Evolutionary conservation across 2,888 invertebrate genomes (phyloP).

Genomic region (Noctua comes): DNA sequence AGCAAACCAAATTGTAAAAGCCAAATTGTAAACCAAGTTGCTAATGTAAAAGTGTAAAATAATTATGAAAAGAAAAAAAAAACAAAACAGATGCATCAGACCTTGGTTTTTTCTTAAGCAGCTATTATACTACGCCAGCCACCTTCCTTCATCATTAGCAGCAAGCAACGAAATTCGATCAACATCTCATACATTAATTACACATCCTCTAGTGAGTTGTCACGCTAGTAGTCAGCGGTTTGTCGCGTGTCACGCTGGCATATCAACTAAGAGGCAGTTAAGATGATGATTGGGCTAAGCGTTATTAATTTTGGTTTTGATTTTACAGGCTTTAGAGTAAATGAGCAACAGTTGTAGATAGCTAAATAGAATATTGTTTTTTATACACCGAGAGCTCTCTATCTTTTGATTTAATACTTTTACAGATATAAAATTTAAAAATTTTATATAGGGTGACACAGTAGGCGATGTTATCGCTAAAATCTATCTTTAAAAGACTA

Average conservation of each 20-base stretch:
- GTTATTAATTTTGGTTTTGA: not conserved
- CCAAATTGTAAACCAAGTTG: too few relatives aligned
- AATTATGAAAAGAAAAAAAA: not conserved
- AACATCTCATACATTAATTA: constrained; percentile 59
- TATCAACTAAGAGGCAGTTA: constrained; percentile 44
- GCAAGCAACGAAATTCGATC: constrained; percentile 41
- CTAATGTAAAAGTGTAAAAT: too few relatives aligned
- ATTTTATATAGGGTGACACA: too few relatives aligned
- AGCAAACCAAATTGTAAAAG: too few relatives aligned
- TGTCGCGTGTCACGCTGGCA: constrained; percentile 58
- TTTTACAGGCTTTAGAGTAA: not conserved
- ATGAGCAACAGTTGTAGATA: not conserved
- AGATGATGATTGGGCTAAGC: constrained; percentile 3
- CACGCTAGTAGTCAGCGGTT: constrained; percentile 59
- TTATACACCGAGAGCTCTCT: not conserved
- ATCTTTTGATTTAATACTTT: not conserved
- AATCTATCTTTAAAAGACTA: not conserved
- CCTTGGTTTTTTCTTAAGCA: not conserved
- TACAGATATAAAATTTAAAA: not conserved
- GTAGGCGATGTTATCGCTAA: too few relatives aligned
- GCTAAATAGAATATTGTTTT: not conserved
- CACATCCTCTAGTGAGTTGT: constrained; percentile 56
- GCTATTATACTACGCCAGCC: not conserved
- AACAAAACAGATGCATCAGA: not conserved
- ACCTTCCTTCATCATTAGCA: not conserved